Conservation (phyloP, 2,888 invertebrate genomes). For the Zootermopsis nevadensis region DNA sequence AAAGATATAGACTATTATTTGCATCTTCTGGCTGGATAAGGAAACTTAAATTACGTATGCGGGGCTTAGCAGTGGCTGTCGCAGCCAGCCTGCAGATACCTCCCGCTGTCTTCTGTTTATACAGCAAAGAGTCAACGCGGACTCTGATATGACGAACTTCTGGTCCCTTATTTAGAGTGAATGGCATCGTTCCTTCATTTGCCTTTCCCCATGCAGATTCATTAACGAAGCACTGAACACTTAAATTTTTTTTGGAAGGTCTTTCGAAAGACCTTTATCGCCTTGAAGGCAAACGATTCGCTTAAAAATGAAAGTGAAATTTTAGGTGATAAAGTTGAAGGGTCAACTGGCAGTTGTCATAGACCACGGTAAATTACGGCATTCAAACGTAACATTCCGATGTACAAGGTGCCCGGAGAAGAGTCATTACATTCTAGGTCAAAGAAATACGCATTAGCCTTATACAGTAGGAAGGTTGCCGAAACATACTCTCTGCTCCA, state of each 20-base stretch:
- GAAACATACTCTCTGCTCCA: too few relatives aligned
- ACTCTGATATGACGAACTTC: too few relatives aligned
- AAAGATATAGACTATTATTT: too few relatives aligned
- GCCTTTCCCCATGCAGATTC: not conserved
- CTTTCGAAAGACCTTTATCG: not conserved
- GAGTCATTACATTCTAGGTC: not conserved
- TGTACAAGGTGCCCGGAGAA: not conserved
- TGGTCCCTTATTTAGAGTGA: too few relatives aligned
- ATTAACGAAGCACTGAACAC: not conserved
- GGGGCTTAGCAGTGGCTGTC: too few relatives aligned
- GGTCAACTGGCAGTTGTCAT: not conserved
- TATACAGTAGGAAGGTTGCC: too few relatives aligned
- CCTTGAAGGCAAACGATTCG: not conserved
- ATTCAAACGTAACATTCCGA: not conserved
- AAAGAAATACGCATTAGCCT: not conserved
- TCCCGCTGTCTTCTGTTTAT: too few relatives aligned
- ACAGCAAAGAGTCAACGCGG: too few relatives aligned
- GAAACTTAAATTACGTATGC: too few relatives aligned
- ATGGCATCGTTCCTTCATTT: not conserved
- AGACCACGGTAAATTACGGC: not conserved
- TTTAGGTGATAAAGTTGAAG: not conserved
- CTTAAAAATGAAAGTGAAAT: not conserved
- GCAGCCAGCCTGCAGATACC: too few relatives aligned
- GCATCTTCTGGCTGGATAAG: too few relatives aligned
- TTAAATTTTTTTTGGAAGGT: not conserved